A percentile compares a stretch with the other conserved stretches of the same genome.
These are phyloP conservation scores for Salvelinus alpinus DNA, from an alignment of 2,113 vertebrate species.

Conservation along the genomic window DNA sequence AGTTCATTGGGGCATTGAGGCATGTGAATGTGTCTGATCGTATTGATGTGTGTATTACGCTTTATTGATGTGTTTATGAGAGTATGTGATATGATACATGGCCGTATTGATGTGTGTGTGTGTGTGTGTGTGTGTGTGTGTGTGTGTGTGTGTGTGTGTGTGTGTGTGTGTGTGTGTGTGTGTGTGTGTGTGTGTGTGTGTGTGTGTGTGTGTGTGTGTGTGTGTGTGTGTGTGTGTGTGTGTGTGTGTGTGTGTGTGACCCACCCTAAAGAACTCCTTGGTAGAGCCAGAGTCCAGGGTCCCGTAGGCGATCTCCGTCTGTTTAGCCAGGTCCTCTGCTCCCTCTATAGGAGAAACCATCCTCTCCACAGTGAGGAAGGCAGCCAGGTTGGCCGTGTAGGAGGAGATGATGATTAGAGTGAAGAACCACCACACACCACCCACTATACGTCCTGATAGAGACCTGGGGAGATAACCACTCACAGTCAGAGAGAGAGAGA, in stretches of 20 bases:
- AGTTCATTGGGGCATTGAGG: too few species aligned
- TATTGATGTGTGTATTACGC: too few species aligned
- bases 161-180: too few species aligned
- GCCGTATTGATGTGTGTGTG: too few species aligned
- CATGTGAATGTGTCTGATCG: too few species aligned
- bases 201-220: too few species aligned
- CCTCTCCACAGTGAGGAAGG: slow-evolving; percentile 97
- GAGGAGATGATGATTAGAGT: slow-evolving; percentile 99
- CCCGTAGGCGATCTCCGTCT: slow-evolving; percentile 96
- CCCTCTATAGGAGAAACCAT: slow-evolving; percentile 99
- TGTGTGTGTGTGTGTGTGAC: slow-evolving; percentile 21
- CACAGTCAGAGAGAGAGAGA: slow-evolving; percentile 55
- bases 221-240: too few species aligned
- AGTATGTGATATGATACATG: too few species aligned
- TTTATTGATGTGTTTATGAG: too few species aligned
- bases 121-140: too few species aligned
- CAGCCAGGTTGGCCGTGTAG: slow-evolving; percentile 98
- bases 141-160: too few species aligned
- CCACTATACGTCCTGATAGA: slow-evolving; percentile 96
- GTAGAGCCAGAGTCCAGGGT: slow-evolving; percentile 97
- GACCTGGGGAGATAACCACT: slow-evolving; percentile 87
- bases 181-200: too few species aligned
- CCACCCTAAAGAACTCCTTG: slow-evolving; percentile 98
- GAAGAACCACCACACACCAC: slow-evolving; percentile 99
- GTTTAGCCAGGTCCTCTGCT: slow-evolving; percentile 95